phyloP scores from a whole-genome alignment of 2,797 vertebrate species.

The Columba guinea region DNA sequence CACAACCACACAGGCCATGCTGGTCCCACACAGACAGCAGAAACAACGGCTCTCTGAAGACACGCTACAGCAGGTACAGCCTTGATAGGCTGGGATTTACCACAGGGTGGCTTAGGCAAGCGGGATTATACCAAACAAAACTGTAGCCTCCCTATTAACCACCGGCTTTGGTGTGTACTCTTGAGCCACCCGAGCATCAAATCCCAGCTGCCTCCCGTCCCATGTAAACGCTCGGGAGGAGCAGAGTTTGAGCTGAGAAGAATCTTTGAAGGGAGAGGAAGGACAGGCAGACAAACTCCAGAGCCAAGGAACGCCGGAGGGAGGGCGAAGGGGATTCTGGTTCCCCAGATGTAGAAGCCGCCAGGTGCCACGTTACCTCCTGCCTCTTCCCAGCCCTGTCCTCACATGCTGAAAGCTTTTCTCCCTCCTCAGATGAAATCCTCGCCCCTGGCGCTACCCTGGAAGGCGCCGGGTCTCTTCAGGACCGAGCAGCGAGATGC shows the following conservation, averaged over 20 bases:
- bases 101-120: background rate
- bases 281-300: background rate
- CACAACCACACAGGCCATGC: background rate
- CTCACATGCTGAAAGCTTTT: background rate
- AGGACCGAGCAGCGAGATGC: conserved; percentile 33
- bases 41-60: background rate
- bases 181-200: background rate
- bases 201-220: background rate
- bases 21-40: background rate
- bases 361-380: background rate
- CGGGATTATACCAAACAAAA: background rate
- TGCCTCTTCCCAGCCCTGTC: background rate
- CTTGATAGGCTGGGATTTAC: background rate
- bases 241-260: background rate
- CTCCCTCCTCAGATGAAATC: conserved; percentile 35
- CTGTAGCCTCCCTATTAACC: background rate
- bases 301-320: rapidly evolving
- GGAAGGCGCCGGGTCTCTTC: conserved; percentile 16
- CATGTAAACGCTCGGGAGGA: background rate
- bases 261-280: background rate
- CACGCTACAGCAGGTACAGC: background rate
- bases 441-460: background rate
- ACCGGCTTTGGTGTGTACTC: background rate
- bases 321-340: background rate
- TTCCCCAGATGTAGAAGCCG: background rate